Conservation (phyloP, 2,888 invertebrate genomes). For the Eupithecia inturbata region DNA sequence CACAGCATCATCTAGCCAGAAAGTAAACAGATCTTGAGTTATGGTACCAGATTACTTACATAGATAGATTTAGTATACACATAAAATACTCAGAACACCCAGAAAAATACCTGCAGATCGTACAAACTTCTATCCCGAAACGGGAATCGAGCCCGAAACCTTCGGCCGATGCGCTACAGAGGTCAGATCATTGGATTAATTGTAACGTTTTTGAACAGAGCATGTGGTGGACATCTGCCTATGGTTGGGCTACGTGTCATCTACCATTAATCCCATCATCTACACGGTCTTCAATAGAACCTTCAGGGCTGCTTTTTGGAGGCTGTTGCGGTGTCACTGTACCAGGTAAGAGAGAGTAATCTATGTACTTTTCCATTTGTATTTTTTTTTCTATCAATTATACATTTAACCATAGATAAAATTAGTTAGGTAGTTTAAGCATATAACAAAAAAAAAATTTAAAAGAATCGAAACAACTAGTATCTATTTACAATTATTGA, state of each 20-base stretch:
- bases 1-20: not conserved
- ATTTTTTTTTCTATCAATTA: too few relatives aligned
- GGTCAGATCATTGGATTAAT: not conserved
- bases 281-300: slow-evolving; percentile 96
- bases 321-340: slow-evolving; percentile 90
- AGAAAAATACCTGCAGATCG: not conserved
- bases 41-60: not conserved
- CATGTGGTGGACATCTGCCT: slow-evolving; percentile 92
- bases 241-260: slow-evolving; percentile 96
- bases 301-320: slow-evolving; percentile 93
- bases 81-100: not conserved
- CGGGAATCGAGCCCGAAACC: not conserved
- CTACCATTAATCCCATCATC: slow-evolving; percentile 96
- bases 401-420: too few relatives aligned
- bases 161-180: not conserved
- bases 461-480: too few relatives aligned
- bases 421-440: too few relatives aligned
- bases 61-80: not conserved
- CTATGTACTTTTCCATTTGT: too few relatives aligned
- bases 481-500: too few relatives aligned
- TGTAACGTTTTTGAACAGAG: slow-evolving; percentile 57
- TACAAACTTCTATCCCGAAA: not conserved
- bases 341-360: slow-evolving; percentile 82
- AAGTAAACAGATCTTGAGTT: not conserved
- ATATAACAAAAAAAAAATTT: too few relatives aligned